phyloP scores from a whole-genome alignment of 2,888 invertebrate species.

The Lithophane leautieri region DNA sequence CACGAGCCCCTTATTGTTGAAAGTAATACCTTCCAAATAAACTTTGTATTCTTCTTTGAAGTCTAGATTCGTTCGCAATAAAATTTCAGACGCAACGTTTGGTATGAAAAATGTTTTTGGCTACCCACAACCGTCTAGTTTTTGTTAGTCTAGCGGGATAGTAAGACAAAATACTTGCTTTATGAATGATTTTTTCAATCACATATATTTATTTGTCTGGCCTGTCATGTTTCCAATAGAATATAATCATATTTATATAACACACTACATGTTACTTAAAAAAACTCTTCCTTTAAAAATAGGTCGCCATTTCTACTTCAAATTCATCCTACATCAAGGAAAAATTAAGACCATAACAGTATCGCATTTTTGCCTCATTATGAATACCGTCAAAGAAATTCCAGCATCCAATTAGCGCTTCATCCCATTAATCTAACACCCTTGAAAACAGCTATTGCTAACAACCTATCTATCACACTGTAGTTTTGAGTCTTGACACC shows the following conservation, averaged over 20 bases:
- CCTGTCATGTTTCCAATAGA: not conserved
- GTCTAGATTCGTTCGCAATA: not conserved
- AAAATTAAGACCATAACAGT: slow-evolving; percentile 18
- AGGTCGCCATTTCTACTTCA: not conserved
- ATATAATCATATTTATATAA: too few relatives aligned
- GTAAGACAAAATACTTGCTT: not conserved
- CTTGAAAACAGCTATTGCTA: slow-evolving; percentile 35
- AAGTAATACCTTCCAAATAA: not conserved
- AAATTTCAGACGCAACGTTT: too few relatives aligned
- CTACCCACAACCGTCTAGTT: not conserved
- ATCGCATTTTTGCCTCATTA: slow-evolving; percentile 49
- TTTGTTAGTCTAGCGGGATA: not conserved
- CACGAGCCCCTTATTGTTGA: not conserved
- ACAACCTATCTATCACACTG: slow-evolving; percentile 36
- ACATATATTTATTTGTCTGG: not conserved
- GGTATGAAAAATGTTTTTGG: not conserved
- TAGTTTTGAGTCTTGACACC: slow-evolving; percentile 45
- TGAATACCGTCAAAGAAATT: slow-evolving; percentile 47
- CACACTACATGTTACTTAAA: not conserved
- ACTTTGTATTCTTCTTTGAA: not conserved
- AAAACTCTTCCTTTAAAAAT: not conserved
- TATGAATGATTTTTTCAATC: not conserved
- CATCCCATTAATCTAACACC: slow-evolving; percentile 52
- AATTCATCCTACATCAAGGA: slow-evolving; percentile 14
- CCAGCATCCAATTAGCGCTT: slow-evolving; percentile 53